These are phyloP conservation scores for Carpatolechia fugitivella DNA, from an alignment of 2,888 invertebrate genomes.

Conservation along the genomic window DNA sequence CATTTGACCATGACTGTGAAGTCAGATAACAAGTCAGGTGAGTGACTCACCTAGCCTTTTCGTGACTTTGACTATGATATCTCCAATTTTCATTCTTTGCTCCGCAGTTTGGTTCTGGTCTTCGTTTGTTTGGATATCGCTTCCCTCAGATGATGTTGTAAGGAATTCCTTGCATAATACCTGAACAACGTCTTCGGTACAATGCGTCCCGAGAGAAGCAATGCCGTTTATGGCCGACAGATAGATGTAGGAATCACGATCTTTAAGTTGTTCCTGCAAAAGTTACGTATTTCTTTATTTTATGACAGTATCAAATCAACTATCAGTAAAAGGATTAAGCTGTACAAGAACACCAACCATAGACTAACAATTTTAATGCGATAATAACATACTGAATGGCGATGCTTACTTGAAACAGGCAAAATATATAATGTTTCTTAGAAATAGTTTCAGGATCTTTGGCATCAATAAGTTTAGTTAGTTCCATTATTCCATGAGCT, in stretches of 20 bases:
- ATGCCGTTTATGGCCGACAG: slow-evolving; percentile 88
- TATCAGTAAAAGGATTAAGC: too few species aligned
- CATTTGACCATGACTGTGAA: background rate
- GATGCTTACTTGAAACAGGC: slow-evolving; percentile 83
- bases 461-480: slow-evolving; percentile 85
- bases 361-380: too few species aligned
- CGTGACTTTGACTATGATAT: slow-evolving; percentile 86
- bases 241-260: slow-evolving; percentile 91
- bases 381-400: too few species aligned
- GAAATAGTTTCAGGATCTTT: slow-evolving; percentile 82
- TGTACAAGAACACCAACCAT: too few species aligned
- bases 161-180: slow-evolving; percentile 84
- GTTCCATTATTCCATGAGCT: slow-evolving; percentile 87
- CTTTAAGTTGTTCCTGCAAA: slow-evolving; percentile 84
- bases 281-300: slow-evolving; percentile 21
- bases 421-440: slow-evolving; percentile 83
- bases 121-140: slow-evolving; percentile 42
- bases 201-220: slow-evolving; percentile 81
- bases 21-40: too few species aligned
- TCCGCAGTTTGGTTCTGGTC: slow-evolving; percentile 71
- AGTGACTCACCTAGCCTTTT: slow-evolving; percentile 82
- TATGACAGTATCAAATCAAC: background rate
- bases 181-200: slow-evolving; percentile 84
- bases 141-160: slow-evolving; percentile 39
- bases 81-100: slow-evolving; percentile 88